phyloP scores from a whole-genome alignment of 1,140 invertebrate species.

The Helicoverpa armigera region DNA sequence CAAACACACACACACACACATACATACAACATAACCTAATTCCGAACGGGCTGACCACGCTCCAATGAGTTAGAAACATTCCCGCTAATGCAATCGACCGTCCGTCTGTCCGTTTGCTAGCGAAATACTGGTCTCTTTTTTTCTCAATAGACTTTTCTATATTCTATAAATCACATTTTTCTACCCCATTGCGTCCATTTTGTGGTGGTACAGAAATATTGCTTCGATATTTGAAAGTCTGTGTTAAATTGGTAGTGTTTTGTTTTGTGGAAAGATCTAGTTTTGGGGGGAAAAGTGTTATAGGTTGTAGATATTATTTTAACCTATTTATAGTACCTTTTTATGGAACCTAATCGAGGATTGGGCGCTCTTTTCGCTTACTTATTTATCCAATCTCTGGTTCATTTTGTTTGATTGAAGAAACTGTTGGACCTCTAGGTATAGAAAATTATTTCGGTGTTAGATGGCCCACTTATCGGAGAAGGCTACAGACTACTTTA shows the following conservation, averaged over 20 bases:
- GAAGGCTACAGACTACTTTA: no score
- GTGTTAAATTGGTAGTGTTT: neutral
- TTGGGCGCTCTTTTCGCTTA: no score
- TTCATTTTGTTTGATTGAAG: no score
- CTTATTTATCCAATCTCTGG: no score
- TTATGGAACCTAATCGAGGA: no score
- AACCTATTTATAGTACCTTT: no score
- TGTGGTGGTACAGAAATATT: neutral
- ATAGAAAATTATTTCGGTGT: no score
- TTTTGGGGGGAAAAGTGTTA: neutral
- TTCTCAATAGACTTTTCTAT: conserved; percentile 26
- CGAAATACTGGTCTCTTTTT: conserved; percentile 26
- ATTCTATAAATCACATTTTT: conserved; percentile 43
- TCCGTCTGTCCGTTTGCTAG: conserved; percentile 23
- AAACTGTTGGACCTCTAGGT: no score
- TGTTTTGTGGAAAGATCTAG: neutral
- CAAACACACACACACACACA: neutral
- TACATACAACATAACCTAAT: conserved; percentile 39
- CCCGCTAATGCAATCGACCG: conserved; percentile 39
- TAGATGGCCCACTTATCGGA: no score
- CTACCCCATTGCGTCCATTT: neutral
- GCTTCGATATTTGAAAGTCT: neutral
- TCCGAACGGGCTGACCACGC: conserved; percentile 23
- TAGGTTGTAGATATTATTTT: neutral
- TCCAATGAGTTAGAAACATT: conserved; percentile 24